Conservation (phyloP, 2,797 vertebrate species). For the Protosalanx chinensis region DNA sequence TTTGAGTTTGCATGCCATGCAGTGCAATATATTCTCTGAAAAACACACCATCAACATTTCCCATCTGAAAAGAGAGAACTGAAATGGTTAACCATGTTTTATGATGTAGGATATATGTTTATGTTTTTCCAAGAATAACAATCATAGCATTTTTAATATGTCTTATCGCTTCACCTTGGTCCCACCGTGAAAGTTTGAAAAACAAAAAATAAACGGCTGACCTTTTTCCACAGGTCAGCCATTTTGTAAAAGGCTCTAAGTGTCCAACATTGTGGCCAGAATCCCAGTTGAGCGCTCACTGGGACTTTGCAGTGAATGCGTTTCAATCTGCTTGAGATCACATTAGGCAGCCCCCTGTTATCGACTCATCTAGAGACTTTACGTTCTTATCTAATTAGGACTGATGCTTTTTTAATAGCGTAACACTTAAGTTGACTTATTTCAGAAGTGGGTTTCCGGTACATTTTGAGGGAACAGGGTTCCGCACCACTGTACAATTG, state of each 20-base stretch:
- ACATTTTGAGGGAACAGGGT: constrained; percentile 10
- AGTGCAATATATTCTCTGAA: constrained; percentile 27
- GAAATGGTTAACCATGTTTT: not conserved
- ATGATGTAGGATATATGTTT: not conserved
- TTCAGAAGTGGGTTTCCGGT: constrained; percentile 53
- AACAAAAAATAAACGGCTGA: not conserved
- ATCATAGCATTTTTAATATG: too few relatives aligned
- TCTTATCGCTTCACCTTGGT: not conserved
- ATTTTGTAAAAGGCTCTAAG: constrained; percentile 46
- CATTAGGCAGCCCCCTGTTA: constrained; percentile 68
- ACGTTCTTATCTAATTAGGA: constrained; percentile 69
- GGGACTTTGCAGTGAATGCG: constrained; percentile 63
- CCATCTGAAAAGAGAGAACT: not conserved
- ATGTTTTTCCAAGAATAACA: not conserved
- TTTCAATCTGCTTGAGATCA: constrained; percentile 70
- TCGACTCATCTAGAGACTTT: constrained; percentile 71
- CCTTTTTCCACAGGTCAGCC: constrained; percentile 44
- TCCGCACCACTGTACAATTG: constrained; percentile 25
- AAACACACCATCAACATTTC: not conserved
- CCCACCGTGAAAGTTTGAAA: not conserved
- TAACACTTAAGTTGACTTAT: constrained; percentile 60
- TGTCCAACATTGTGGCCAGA: constrained; percentile 50
- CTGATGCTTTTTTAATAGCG: constrained; percentile 63
- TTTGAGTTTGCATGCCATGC: constrained; percentile 47
- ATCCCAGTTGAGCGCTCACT: constrained; percentile 64